Evolutionary conservation across 2,113 vertebrate species (phyloP).

Genomic region (Paraplagusia blochii): DNA sequence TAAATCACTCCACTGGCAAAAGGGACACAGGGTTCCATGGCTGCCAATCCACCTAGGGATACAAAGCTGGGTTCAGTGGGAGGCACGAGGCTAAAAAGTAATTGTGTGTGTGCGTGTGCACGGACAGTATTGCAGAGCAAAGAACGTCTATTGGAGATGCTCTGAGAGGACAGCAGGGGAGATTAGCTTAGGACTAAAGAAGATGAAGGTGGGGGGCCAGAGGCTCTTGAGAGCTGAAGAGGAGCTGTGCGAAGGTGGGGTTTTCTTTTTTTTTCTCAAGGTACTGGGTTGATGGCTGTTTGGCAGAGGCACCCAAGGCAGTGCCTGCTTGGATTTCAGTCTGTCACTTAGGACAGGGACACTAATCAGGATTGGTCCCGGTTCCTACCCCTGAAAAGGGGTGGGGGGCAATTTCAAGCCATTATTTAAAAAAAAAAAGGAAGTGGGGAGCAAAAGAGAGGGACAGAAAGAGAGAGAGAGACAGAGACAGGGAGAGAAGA

Average conservation of each 20-base stretch:
- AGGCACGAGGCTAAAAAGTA: slow-evolving; percentile 42
- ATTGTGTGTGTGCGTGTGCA: slow-evolving; percentile 43
- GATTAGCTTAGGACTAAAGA: slow-evolving; percentile 30
- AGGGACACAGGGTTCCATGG: slow-evolving; percentile 63
- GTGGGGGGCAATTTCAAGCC: slow-evolving; percentile 63
- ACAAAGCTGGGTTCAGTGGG: slow-evolving; percentile 41
- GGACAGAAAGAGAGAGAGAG: slow-evolving; percentile 4
- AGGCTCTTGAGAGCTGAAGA: slow-evolving; percentile 32
- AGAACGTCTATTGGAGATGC: slow-evolving; percentile 41
- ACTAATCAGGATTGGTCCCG: slow-evolving; percentile 76
- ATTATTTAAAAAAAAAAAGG: slow-evolving; percentile 54
- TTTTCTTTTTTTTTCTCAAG: slow-evolving; percentile 45
- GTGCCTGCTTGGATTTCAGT: slow-evolving; percentile 70
- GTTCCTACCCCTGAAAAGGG: slow-evolving; percentile 57
- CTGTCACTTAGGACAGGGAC: slow-evolving; percentile 76
- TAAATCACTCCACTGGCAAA: slow-evolving; percentile 73
- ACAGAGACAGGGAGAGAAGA: slow-evolving; percentile 53
- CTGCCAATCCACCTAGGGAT: slow-evolving; percentile 61
- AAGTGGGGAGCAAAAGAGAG: slow-evolving; percentile 14
- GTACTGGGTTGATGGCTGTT: slow-evolving; percentile 71
- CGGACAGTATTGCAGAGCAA: slow-evolving; percentile 30
- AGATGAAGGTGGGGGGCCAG: slow-evolving; percentile 18
- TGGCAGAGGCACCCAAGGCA: slow-evolving; percentile 67
- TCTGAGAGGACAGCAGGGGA: slow-evolving; percentile 41
- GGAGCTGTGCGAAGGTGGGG: slow-evolving; percentile 1